phyloP scores from a whole-genome alignment of 2,797 vertebrate species.

The Chromobotia macracanthus region DNA sequence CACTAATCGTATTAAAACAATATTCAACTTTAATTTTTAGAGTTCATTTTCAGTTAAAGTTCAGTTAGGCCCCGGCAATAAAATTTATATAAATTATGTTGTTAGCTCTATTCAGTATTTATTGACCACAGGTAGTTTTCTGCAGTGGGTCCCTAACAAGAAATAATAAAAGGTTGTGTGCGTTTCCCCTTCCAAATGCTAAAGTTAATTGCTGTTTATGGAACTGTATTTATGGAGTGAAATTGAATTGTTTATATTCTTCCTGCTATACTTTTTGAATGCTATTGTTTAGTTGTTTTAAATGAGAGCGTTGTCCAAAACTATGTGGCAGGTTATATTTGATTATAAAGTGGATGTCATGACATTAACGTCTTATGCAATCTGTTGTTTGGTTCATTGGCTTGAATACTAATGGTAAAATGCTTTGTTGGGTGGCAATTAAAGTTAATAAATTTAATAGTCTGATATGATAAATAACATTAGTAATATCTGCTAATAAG shows the following conservation, averaged over 20 bases:
- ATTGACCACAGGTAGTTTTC: conserved; percentile 46
- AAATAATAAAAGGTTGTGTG: conserved; percentile 16
- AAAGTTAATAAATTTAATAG: not conserved
- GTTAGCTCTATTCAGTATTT: conserved; percentile 56
- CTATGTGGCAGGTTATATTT: conserved; percentile 29
- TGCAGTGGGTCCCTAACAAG: conserved; percentile 20
- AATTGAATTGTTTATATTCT: conserved; percentile 11
- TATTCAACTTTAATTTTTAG: not conserved
- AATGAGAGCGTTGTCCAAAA: not conserved
- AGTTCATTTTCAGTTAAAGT: too few species aligned
- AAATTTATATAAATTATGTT: conserved; percentile 52
- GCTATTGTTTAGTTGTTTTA: conserved; percentile 74
- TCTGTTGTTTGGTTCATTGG: not conserved
- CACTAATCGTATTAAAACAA: not conserved
- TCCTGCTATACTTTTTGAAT: conserved; percentile 32
- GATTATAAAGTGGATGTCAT: conserved; percentile 17
- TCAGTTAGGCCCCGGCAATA: conserved; percentile 16
- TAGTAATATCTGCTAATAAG: not conserved
- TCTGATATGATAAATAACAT: not conserved
- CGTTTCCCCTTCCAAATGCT: conserved; percentile 2
- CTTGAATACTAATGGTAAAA: not conserved
- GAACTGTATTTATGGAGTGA: conserved; percentile 40
- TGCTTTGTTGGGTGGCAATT: not conserved
- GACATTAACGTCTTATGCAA: conserved; percentile 17
- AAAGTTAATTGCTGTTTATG: conserved; percentile 13